Evolutionary conservation across 2,888 invertebrate genomes (phyloP).

Genomic region (Phortica magna): DNA sequence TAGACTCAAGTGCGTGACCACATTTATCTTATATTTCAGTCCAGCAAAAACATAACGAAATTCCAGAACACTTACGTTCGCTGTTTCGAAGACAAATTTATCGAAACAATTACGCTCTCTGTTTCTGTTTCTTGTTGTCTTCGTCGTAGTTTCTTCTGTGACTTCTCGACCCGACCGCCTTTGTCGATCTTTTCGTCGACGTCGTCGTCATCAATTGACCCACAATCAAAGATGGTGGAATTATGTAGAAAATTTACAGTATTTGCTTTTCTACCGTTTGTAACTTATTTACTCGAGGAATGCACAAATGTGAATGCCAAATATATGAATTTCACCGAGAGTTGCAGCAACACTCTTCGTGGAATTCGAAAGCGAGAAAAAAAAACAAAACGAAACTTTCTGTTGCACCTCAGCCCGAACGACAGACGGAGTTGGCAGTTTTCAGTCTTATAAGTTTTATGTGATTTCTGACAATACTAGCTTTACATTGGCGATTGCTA

Average conservation of each 20-base stretch:
- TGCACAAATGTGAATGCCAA: constrained; percentile 10
- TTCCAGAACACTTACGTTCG: constrained; percentile 25
- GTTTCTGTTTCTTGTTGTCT: neutral
- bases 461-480: neutral
- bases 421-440: constrained; percentile 25
- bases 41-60: neutral
- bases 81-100: neutral
- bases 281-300: constrained; percentile 9
- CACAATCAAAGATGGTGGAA: constrained; percentile 33
- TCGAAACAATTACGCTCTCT: neutral
- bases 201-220: constrained; percentile 24
- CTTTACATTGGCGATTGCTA: neutral
- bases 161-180: neutral
- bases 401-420: neutral
- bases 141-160: neutral
- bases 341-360: neutral
- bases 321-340: neutral
- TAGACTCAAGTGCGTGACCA: too few species aligned
- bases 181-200: neutral
- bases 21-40: neutral
- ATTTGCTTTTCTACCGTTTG: neutral
- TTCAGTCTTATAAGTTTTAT: constrained; percentile 40
- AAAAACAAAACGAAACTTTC: neutral
- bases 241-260: neutral
- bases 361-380: too few species aligned